phyloP scores from a whole-genome alignment of 2,888 invertebrate genomes.

The Tipula unca region DNA sequence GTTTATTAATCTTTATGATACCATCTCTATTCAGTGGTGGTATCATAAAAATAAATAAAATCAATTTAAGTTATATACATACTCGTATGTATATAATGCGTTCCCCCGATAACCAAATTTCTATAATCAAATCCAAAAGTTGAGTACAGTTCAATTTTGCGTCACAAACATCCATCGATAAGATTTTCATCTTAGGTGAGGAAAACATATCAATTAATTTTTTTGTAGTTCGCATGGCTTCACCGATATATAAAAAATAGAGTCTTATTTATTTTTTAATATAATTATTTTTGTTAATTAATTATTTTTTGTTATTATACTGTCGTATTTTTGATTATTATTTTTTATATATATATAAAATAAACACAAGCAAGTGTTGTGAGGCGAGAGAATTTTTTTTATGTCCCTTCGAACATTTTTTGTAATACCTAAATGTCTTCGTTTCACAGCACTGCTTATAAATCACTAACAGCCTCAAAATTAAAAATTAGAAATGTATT shows the following conservation, averaged over 20 bases:
- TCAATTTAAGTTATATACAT: neutral
- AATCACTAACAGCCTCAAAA: neutral
- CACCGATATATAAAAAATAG: neutral
- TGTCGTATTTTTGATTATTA: neutral
- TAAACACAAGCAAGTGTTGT: neutral
- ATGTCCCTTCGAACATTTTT: neutral
- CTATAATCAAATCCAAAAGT: neutral
- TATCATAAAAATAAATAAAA: neutral
- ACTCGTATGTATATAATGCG: too few species aligned
- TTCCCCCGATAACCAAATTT: neutral
- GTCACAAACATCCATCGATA: slow-evolving; percentile 14
- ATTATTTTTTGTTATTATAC: neutral
- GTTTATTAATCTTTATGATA: neutral
- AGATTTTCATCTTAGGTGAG: neutral
- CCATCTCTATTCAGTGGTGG: neutral
- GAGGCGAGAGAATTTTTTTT: neutral
- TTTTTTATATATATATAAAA: neutral
- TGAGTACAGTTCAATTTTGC: neutral
- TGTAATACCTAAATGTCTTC: neutral
- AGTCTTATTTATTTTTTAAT: neutral
- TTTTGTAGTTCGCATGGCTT: slow-evolving; percentile 1
- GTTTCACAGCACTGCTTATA: neutral
- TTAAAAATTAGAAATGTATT: neutral
- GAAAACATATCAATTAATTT: neutral
- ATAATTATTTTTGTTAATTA: neutral